Evolutionary conservation across 2,888 invertebrate species (phyloP).

Genomic region (Drosophila diplacantha): DNA sequence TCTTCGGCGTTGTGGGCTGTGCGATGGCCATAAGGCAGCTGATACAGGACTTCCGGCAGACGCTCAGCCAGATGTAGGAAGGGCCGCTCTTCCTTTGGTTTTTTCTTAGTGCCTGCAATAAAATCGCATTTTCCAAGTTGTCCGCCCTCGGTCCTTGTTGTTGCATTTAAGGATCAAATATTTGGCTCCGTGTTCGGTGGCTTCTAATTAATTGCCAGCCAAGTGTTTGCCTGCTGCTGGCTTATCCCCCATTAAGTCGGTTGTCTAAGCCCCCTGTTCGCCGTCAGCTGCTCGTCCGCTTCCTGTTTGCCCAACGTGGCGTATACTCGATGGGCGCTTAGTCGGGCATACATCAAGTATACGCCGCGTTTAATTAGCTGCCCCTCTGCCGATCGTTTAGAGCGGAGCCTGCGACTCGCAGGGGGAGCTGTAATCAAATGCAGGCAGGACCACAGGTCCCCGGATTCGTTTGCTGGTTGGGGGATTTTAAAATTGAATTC

Average conservation of each 20-base stretch:
- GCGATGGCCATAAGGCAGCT: constrained; percentile 49
- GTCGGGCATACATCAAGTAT: constrained; percentile 22
- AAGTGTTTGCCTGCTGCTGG: constrained; percentile 44
- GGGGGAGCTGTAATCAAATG: constrained; percentile 54
- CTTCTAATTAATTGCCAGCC: constrained; percentile 71
- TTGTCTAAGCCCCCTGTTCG: constrained; percentile 37
- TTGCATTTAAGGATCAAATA: constrained; percentile 34
- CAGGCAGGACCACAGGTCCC: constrained; percentile 27
- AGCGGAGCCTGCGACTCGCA: constrained; percentile 31
- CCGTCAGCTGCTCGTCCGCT: constrained; percentile 1
- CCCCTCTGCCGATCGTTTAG: constrained; percentile 44
- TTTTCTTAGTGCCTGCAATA: constrained; percentile 16
- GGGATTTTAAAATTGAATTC: constrained; percentile 70
- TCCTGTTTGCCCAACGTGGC: constrained; percentile 46
- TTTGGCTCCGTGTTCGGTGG: constrained; percentile 51
- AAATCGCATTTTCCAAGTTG: constrained; percentile 22
- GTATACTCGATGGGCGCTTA: constrained; percentile 36
- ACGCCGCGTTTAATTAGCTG: constrained; percentile 50
- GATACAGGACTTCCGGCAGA: constrained; percentile 43
- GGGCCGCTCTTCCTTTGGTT: too few species aligned
- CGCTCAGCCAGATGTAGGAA: constrained; percentile 19
- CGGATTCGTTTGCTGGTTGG: constrained; percentile 42
- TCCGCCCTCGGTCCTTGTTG: constrained; percentile 6
- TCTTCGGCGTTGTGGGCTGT: constrained; percentile 55
- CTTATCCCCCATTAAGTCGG: constrained; percentile 38